Percentiles rank a stretch among this genome's conserved stretches.
Evolutionary conservation across 2,888 invertebrate species (phyloP).

Genomic region (Cryptus viduatorius): DNA sequence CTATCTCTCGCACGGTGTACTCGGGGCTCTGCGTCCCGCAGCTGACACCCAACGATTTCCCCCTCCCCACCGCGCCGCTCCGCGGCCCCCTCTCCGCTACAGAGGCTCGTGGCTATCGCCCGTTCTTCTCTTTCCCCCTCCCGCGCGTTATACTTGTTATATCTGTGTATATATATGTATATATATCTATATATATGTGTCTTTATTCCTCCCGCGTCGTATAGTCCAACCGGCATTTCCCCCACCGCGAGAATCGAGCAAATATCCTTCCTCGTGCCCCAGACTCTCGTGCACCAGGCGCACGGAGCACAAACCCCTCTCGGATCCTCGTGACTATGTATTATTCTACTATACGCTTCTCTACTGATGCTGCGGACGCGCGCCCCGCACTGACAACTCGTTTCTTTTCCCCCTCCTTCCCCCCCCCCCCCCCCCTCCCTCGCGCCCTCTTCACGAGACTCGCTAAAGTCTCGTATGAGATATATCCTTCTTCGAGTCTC

Average conservation of each 20-base stretch:
- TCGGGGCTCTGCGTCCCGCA: slow-evolving; percentile 77
- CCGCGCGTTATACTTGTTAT: slow-evolving; percentile 28
- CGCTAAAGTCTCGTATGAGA: neutral
- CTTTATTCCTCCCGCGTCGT: slow-evolving; percentile 54
- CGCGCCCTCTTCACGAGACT: slow-evolving; percentile 39
- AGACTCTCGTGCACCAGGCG: slow-evolving; percentile 68
- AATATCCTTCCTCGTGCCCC: slow-evolving; percentile 79
- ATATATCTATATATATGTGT: slow-evolving; percentile 22
- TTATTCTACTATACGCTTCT: slow-evolving; percentile 22
- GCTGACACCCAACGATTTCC: slow-evolving; percentile 80
- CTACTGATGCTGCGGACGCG: slow-evolving; percentile 65
- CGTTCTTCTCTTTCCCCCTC: slow-evolving; percentile 43
- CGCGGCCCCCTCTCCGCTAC: slow-evolving; percentile 52
- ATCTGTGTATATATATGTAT: neutral
- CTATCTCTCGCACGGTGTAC: slow-evolving; percentile 64
- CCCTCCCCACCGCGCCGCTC: slow-evolving; percentile 25
- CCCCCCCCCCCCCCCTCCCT: slow-evolving; percentile 33
- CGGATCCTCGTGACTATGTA: slow-evolving; percentile 53
- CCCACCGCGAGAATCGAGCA: slow-evolving; percentile 56
- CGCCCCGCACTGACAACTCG: slow-evolving; percentile 76
- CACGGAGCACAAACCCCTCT: slow-evolving; percentile 30
- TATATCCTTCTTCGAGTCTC: too few relatives aligned
- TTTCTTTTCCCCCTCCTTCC: slow-evolving; percentile 70
- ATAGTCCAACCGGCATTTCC: slow-evolving; percentile 62
- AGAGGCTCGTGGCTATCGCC: slow-evolving; percentile 35